Base-by-base conservation (phyloP, 1,140 invertebrate species). In the Lepidotrigona ventralis region DNA sequence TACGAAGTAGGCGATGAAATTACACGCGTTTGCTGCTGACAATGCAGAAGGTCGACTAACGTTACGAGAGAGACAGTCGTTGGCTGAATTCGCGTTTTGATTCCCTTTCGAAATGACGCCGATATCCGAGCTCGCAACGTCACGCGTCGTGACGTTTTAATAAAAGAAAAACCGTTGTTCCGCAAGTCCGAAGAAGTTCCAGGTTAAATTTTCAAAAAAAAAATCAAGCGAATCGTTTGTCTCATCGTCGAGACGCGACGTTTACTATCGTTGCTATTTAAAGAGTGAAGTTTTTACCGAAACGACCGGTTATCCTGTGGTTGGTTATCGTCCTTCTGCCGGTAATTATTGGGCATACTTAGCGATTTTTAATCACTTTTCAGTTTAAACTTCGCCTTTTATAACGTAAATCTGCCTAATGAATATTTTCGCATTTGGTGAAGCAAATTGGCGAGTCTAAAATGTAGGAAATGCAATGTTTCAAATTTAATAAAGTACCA, bases 11-110 rank as follows among this genome's bases (percentile, higher is more conserved):
- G 56, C 79, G 79, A 84, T 85, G 83, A 85, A 85, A 85, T 85
- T 85, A 81, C 72, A 85, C 26, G 79, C 79, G 75, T 85, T 85
- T 66, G 39, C 79, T 81, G 79, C 26, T 72, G 83, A 85, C 78
- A 81, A 81, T 85, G 83, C 79, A 80, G 72, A 85, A 81, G 78
- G 54, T 75, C 83, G 83, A 70, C 51, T 81, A 81, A 76, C 66
- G 69, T 73, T 85, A 54, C 72, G 78, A 51, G 71, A 51, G 69
- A 54, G 69, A 74, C 68, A 51, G 56, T 71, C 69, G 76, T 33
- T 46, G 23, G 58, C 76, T 79, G 81, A 83, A 79, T 83, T 83
- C n/a, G 69, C 76, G n/a, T 69, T 73, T 73, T 70, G 69, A 51
- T 68, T 53, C 78, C 29, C 70, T 83, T 79, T 69, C 51, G 9